Evolutionary conservation across 2,113 vertebrate genomes (phyloP).

Genomic region (Pardalotus punctatus): DNA sequence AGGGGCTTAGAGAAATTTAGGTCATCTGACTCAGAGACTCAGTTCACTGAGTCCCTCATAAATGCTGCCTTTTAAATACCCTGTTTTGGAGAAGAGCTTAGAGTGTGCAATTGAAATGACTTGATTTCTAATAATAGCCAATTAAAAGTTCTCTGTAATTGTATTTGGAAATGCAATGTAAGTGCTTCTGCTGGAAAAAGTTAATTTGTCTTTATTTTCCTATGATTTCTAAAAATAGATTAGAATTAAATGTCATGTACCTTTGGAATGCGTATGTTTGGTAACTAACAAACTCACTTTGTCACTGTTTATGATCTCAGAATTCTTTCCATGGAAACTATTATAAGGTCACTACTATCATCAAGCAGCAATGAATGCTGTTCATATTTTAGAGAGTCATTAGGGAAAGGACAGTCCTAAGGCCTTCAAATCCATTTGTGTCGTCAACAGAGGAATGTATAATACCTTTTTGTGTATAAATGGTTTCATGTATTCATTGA

Average conservation of each 20-base stretch:
- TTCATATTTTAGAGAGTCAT: conserved; percentile 50
- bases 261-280: conserved; percentile 75
- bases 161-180: conserved; percentile 37
- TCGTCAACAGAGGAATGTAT: neutral
- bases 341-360: conserved; percentile 67
- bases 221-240: conserved; percentile 71
- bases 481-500: neutral
- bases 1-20: conserved; percentile 25
- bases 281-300: conserved; percentile 77
- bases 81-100: neutral
- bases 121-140: conserved; percentile 32
- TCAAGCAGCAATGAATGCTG: conserved; percentile 46
- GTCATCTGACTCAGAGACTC: conserved; percentile 42
- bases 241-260: conserved; percentile 76
- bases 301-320: conserved; percentile 78
- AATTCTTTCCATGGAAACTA: conserved; percentile 78
- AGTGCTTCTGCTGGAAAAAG: conserved; percentile 52
- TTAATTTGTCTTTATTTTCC: conserved; percentile 67
- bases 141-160: conserved; percentile 39
- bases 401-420: conserved; percentile 2
- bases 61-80: conserved; percentile 23
- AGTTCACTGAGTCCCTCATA: neutral
- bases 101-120: neutral
- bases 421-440: neutral
- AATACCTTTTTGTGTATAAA: neutral